Conservation (phyloP, 2,113 vertebrate genomes). For the Passer domesticus region DNA sequence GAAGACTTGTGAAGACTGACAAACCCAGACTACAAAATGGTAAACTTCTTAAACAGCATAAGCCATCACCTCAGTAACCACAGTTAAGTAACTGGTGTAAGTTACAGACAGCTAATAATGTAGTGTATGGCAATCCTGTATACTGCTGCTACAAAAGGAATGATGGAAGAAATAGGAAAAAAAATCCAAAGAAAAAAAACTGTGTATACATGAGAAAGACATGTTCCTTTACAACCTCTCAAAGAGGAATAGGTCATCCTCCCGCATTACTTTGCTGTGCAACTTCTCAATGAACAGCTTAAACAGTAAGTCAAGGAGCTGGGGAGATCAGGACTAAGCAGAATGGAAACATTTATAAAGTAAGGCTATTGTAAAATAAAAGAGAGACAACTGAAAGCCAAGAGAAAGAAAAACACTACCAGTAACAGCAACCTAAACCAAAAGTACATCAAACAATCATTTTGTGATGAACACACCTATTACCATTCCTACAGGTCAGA, state of each 20-base stretch:
- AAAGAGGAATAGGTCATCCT: not conserved
- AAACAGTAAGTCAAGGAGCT: not conserved
- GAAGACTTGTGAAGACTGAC: not conserved
- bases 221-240: not conserved
- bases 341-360: not conserved
- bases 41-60: not conserved
- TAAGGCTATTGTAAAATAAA: not conserved
- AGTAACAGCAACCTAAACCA: not conserved
- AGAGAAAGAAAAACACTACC: not conserved
- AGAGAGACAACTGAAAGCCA: not conserved
- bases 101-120: not conserved
- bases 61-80: not conserved
- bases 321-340: not conserved
- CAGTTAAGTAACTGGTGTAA: not conserved
- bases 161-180: not conserved
- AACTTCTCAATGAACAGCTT: not conserved
- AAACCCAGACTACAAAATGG: not conserved
- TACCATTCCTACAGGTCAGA: not conserved
- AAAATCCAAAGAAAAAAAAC: not conserved
- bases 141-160: not conserved
- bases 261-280: not conserved
- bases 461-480: not conserved
- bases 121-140: not conserved
- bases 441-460: not conserved
- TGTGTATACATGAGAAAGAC: not conserved